Evolutionary conservation across 2,113 vertebrate species (phyloP).

Genomic region (Ptilorrhoa leucosticta): DNA sequence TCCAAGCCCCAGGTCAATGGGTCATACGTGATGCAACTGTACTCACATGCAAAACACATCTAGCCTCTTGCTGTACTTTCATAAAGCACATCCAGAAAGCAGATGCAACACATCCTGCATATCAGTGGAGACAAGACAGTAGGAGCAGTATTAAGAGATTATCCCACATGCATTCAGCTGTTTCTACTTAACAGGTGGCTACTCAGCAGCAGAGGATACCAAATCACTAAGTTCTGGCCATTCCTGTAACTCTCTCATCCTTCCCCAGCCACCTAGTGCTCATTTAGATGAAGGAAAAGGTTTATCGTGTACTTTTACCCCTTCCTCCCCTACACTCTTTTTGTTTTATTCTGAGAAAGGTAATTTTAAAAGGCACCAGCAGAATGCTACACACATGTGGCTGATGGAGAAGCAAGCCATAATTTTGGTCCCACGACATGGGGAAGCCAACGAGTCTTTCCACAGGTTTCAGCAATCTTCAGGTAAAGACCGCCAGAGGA

Average conservation of each 20-base stretch:
- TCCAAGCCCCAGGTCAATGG: neutral
- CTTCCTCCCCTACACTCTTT: neutral
- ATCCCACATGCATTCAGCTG: neutral
- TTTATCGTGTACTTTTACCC: neutral
- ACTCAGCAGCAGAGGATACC: neutral
- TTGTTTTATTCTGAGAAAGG: neutral
- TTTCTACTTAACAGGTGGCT: neutral
- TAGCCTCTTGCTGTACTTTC: neutral
- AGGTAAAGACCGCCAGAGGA: neutral
- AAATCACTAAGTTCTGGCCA: neutral
- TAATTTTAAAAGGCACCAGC: neutral
- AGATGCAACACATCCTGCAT: neutral
- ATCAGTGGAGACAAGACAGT: neutral
- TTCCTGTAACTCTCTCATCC: neutral
- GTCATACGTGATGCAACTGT: rapidly evolving
- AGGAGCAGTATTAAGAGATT: neutral
- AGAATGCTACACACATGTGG: neutral
- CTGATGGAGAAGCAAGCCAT: neutral
- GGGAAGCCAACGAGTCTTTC: neutral
- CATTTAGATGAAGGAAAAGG: neutral
- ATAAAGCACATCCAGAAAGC: neutral
- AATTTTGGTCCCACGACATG: neutral
- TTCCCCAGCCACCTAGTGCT: neutral
- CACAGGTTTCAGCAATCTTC: neutral
- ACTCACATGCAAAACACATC: rapidly evolving